These are phyloP conservation scores for Dermolepida albohirtum DNA, from an alignment of 2,888 invertebrate species.

Conservation along the genomic window DNA sequence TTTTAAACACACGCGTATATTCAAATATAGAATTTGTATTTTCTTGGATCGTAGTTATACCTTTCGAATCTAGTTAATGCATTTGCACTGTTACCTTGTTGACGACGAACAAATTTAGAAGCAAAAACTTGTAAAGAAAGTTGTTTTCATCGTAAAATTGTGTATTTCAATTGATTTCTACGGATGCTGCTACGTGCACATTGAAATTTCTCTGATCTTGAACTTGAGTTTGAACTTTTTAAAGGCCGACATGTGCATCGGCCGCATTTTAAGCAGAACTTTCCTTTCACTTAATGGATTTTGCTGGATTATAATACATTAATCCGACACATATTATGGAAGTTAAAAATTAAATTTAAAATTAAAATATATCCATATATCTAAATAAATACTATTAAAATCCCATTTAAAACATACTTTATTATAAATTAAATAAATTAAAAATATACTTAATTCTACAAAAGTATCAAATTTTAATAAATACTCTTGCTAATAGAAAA, in stretches of 20 bases:
- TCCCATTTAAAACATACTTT: no score
- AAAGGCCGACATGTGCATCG: slow-evolving; percentile 32
- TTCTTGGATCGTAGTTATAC: neutral
- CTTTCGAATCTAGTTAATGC: neutral
- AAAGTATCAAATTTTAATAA: no score
- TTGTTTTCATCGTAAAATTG: slow-evolving; percentile 17
- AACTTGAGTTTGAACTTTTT: slow-evolving; percentile 41
- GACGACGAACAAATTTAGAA: slow-evolving; percentile 2
- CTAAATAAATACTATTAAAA: no score
- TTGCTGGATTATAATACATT: slow-evolving; percentile 5
- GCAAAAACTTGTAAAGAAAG: slow-evolving; percentile 34
- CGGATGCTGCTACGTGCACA: slow-evolving; percentile 24
- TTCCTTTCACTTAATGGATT: slow-evolving; percentile 37
- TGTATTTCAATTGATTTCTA: slow-evolving; percentile 21
- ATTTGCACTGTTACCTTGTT: slow-evolving; percentile 15
- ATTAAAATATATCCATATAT: no score
- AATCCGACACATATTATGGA: neutral
- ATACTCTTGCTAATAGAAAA: no score
- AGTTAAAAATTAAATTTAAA: no score
- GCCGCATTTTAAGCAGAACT: slow-evolving; percentile 30
- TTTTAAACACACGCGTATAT: no score
- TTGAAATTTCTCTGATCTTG: slow-evolving; percentile 46
- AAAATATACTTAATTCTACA: no score
- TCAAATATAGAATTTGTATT: neutral
- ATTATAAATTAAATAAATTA: no score